phyloP scores from a whole-genome alignment of 1,140 invertebrate species.

The Pachyrhynchus sulphureomaculatus region DNA sequence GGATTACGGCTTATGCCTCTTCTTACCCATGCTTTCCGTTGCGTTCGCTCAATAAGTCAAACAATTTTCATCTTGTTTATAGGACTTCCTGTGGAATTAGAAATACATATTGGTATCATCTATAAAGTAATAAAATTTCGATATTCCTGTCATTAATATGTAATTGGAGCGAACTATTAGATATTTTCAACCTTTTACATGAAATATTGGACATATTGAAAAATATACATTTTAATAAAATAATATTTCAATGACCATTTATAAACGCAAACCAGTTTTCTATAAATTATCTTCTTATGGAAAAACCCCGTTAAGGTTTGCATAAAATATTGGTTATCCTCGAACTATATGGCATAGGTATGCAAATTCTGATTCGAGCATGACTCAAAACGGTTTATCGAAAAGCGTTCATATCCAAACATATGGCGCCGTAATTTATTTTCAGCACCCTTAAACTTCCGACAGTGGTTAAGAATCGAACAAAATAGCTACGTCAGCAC shows the following conservation, averaged over 20 bases:
- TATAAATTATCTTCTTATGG: background rate
- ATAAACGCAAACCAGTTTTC: background rate
- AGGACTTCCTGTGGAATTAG: no score
- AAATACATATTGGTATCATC: no score
- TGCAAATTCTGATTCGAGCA: conserved; percentile 24
- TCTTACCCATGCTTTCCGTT: no score
- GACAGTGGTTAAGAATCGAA: conserved; percentile 28
- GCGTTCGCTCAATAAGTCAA: no score
- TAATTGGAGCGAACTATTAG: no score
- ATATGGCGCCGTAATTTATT: conserved; percentile 28
- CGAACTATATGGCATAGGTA: conserved; percentile 25
- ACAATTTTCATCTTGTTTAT: no score
- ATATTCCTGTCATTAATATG: no score
- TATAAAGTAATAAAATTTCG: no score
- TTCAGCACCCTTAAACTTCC: conserved; percentile 16
- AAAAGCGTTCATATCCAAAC: conserved; percentile 22
- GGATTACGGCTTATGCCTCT: no score
- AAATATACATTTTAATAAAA: no score
- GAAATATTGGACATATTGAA: no score
- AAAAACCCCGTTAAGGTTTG: background rate
- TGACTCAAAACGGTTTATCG: conserved; percentile 27
- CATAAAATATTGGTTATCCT: conserved; percentile 24
- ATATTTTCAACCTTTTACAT: no score
- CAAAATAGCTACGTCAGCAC: conserved; percentile 27
- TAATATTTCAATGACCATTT: background rate